Evolutionary conservation across 2,797 vertebrate species (phyloP).

Genomic region (Atherinosoma microstoma): DNA sequence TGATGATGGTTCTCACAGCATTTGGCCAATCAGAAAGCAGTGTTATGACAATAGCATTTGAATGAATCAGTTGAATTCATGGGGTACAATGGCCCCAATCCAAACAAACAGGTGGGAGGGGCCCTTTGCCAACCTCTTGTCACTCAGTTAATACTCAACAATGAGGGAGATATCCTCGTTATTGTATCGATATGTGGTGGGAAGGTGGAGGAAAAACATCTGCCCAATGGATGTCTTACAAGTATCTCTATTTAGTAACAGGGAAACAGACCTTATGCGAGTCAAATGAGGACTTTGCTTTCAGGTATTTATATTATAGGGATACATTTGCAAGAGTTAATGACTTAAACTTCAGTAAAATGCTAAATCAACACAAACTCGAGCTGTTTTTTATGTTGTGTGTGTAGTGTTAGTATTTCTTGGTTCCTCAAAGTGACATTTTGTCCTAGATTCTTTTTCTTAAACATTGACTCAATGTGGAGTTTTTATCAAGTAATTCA

Average conservation of each 20-base stretch:
- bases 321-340: background rate
- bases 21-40: constrained; percentile 77
- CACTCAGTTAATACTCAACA: constrained; percentile 46
- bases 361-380: background rate
- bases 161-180: constrained; percentile 35
- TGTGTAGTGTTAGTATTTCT: background rate
- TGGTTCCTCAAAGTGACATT: background rate
- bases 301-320: background rate
- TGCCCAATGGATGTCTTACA: constrained; percentile 26
- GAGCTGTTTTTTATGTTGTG: background rate
- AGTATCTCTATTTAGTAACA: background rate
- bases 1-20: constrained; percentile 77
- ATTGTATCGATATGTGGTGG: constrained; percentile 71
- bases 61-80: constrained; percentile 75
- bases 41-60: constrained; percentile 73
- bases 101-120: constrained; percentile 79
- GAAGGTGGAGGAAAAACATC: constrained; percentile 71
- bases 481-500: background rate
- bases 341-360: background rate
- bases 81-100: constrained; percentile 64
- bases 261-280: constrained; percentile 7
- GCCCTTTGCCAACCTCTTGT: constrained; percentile 49
- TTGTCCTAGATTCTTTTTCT: background rate
- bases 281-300: background rate
- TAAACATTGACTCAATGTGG: background rate